Percentiles rank a stretch among this genome's conserved stretches.
These are phyloP conservation scores for Platysteira castanea DNA, from an alignment of 2,113 vertebrate genomes.

Conservation along the genomic window DNA sequence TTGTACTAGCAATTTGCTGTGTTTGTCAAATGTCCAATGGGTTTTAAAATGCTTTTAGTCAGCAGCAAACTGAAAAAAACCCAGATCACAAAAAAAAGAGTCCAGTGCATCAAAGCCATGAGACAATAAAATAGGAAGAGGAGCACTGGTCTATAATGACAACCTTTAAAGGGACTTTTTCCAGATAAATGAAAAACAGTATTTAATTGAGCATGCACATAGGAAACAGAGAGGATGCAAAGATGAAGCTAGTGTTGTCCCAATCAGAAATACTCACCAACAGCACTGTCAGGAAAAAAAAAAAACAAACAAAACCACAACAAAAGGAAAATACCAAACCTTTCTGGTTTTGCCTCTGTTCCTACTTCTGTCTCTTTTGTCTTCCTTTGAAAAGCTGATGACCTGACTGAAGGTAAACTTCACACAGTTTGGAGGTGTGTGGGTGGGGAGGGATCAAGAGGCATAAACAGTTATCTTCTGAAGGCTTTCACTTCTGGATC, in stretches of 20 bases:
- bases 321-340: not conserved
- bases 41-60: not conserved
- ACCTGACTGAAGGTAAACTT: not conserved
- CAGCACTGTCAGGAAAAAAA: not conserved
- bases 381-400: not conserved
- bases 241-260: not conserved
- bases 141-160: not conserved
- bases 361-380: not conserved
- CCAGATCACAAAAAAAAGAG: not conserved
- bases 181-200: not conserved
- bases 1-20: not conserved
- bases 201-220: not conserved
- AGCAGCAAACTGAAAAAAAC: not conserved
- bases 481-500: not conserved
- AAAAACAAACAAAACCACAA: not conserved
- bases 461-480: not conserved
- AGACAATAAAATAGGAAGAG: not conserved
- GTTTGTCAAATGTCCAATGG: not conserved
- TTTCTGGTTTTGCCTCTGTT: not conserved
- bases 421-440: not conserved
- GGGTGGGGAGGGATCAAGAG: not conserved
- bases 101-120: not conserved
- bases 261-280: not conserved
- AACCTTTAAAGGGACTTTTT: not conserved
- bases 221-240: not conserved